Percentiles rank a stretch among this genome's conserved stretches.
Conservation (phyloP, 2,888 invertebrate genomes). For the Mimas tiliae region DNA sequence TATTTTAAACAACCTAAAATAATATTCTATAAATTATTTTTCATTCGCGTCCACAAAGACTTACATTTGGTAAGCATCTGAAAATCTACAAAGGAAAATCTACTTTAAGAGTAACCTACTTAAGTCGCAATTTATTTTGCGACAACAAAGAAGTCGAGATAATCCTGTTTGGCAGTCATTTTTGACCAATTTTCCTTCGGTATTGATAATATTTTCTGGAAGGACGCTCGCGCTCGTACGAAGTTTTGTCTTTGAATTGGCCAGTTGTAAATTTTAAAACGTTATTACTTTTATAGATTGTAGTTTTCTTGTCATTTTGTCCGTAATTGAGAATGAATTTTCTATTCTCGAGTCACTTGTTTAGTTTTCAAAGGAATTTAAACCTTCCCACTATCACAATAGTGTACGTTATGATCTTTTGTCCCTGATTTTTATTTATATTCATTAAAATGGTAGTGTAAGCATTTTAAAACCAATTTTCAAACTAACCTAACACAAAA, state of each 20-base stretch:
- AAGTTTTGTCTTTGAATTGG: conserved; percentile 8
- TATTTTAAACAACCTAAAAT: conserved; percentile 45
- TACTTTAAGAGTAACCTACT: conserved; percentile 44
- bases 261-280: conserved; percentile 21
- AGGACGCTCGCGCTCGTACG: conserved; percentile 34
- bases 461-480: conserved; percentile 5
- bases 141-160: conserved; percentile 49
- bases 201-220: conserved; percentile 75
- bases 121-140: conserved; percentile 46
- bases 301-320: background rate
- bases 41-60: conserved; percentile 41
- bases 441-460: background rate
- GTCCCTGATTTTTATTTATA: background rate
- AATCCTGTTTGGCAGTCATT: conserved; percentile 72
- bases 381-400: background rate
- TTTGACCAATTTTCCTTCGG: conserved; percentile 73
- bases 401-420: background rate
- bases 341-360: background rate
- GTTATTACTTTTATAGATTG: conserved; percentile 23
- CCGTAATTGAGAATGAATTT: background rate
- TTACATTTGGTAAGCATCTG: background rate
- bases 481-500: background rate
- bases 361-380: background rate
- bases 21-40: conserved; percentile 46
- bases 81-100: conserved; percentile 46